Evolutionary conservation across 1,140 invertebrate species (phyloP).

Genomic region (Caerostris darwini): DNA sequence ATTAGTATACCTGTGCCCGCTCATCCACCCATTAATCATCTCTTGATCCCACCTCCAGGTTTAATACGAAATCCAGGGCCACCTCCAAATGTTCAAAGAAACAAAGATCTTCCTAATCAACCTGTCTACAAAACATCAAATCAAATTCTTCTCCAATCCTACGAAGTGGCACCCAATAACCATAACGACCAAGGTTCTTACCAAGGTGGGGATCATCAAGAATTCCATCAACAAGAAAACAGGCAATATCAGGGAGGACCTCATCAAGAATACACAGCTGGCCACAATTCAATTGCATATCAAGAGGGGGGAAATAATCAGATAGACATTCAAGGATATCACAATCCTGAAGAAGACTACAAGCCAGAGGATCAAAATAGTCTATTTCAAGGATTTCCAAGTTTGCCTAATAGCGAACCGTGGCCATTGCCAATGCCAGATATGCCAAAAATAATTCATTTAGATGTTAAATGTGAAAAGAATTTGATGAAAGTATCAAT

Average conservation of each 20-base stretch:
- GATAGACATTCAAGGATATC: conserved; percentile 56
- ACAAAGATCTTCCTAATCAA: conserved; percentile 9
- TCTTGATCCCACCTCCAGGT: conserved; percentile 61
- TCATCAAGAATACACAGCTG: conserved; percentile 30
- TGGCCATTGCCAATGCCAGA: conserved; percentile 80
- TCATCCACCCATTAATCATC: conserved; percentile 53
- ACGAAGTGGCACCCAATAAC: conserved; percentile 54
- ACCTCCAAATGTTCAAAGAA: conserved; percentile 37
- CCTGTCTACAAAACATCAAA: conserved; percentile 69
- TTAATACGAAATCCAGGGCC: conserved; percentile 45
- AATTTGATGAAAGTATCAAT: conserved; percentile 80
- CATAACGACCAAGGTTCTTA: conserved; percentile 24
- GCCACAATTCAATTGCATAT: conserved; percentile 5
- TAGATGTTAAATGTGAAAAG: conserved; percentile 81
- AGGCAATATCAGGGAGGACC: conserved; percentile 33
- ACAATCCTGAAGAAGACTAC: conserved; percentile 54
- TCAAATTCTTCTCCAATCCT: conserved; percentile 68
- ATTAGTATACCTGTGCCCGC: conserved; percentile 53
- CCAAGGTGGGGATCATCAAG: conserved; percentile 30
- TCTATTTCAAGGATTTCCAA: conserved; percentile 76
- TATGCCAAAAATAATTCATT: conserved; percentile 80
- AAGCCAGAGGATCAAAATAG: conserved; percentile 74
- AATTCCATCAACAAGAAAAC: conserved; percentile 27
- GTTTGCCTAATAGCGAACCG: conserved; percentile 77
- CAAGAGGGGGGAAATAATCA: conserved; percentile 49